A percentile compares a stretch with the other conserved stretches of the same genome.
phyloP scores from a whole-genome alignment of 2,797 vertebrate genomes.

The Pachyuromys duprasi region DNA sequence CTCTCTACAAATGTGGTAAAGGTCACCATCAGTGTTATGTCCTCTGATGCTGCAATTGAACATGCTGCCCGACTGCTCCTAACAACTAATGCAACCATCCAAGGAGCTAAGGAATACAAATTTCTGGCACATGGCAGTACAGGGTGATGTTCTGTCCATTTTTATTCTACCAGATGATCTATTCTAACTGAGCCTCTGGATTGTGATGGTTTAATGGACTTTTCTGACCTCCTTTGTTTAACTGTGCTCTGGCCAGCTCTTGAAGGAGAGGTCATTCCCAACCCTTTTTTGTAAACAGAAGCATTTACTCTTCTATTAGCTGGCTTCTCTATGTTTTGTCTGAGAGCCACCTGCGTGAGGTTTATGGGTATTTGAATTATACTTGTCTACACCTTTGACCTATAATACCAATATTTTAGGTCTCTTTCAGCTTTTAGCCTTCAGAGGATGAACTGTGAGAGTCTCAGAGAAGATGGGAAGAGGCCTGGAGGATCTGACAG shows the following conservation, averaged over 20 bases:
- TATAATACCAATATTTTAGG: background rate
- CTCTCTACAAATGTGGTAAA: background rate
- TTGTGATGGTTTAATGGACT: background rate
- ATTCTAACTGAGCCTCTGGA: conserved; percentile 1
- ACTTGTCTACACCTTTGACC: background rate
- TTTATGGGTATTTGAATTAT: background rate
- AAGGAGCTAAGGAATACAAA: background rate
- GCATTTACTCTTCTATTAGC: background rate
- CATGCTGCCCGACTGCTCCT: background rate
- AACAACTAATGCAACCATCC: background rate
- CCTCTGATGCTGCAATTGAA: background rate
- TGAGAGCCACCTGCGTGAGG: background rate
- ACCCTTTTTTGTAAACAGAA: background rate
- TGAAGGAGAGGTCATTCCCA: background rate
- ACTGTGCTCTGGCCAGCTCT: background rate
- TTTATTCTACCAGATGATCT: background rate
- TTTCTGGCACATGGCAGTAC: background rate
- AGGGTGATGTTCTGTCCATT: background rate
- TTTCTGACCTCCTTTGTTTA: background rate
- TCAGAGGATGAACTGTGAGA: background rate
- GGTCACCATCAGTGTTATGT: background rate
- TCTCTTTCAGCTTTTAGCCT: background rate
- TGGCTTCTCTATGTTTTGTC: background rate
- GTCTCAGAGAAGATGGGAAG: background rate
- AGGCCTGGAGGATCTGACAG: background rate